A percentile compares a stretch with the other conserved stretches of the same genome.
phyloP scores from a whole-genome alignment of 2,113 vertebrate species.

The Ranitomeya variabilis region DNA sequence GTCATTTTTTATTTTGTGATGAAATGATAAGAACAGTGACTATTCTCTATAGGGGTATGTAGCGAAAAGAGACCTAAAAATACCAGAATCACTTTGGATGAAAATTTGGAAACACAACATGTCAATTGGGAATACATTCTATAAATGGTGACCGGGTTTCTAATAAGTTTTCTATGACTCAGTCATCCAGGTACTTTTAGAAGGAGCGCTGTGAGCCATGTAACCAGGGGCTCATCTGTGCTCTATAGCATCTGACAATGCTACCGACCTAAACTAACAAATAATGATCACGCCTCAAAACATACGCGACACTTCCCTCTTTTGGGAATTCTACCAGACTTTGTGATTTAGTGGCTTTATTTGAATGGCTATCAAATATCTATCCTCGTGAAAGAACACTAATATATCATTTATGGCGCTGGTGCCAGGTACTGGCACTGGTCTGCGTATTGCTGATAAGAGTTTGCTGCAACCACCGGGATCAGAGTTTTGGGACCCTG shows the following conservation, averaged over 20 bases:
- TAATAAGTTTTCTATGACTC: neutral
- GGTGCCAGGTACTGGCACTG: too few species aligned
- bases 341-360: neutral
- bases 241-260: constrained; percentile 6
- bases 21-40: neutral
- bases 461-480: too few species aligned
- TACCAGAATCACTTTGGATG: neutral
- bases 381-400: neutral
- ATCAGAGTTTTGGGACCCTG: too few species aligned
- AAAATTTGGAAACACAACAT: neutral
- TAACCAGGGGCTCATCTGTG: constrained; percentile 17
- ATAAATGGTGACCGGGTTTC: constrained; percentile 3
- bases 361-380: neutral
- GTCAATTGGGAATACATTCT: neutral
- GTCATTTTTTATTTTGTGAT: neutral
- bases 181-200: neutral
- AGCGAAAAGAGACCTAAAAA: neutral
- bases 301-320: neutral
- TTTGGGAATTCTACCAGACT: neutral
- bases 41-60: neutral
- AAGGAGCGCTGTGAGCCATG: constrained; percentile 11
- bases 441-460: too few species aligned
- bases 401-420: too few species aligned
- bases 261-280: constrained; percentile 34
- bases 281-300: neutral